Base-by-base conservation (phyloP, 2,888 invertebrate species). In the Lasioglossum lativentre region DNA sequence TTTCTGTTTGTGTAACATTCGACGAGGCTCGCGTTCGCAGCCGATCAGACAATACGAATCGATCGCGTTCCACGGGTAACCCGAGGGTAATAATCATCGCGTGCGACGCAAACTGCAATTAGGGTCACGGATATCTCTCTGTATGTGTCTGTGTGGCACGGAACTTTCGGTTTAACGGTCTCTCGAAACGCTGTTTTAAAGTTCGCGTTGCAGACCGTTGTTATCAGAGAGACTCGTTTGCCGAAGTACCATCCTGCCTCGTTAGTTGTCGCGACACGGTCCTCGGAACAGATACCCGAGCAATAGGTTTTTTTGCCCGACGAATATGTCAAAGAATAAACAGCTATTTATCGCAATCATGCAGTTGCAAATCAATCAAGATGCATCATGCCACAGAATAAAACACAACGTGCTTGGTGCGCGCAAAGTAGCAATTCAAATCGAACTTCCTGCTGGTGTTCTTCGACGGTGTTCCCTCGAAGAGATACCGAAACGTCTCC, bases 51-150 rank as follows among this genome's bases (percentile, higher is more conserved):
- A 56, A 56, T 77, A 40, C 34, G 47, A 75, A 84, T 85, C 85
- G 84, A 84, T 86, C 78, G 70, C 52, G 56, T 74, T 40, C n/a
- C 70, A 34, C 66, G 73, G 72, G 47, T 59, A 73, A 34, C 34
- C 42, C 40, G 72, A 75, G 68, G 63, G 27, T 68, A 59, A 59
- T 75, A 85, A 85, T 77, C 47, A 68, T 76, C 56, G 73, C 63
- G 75, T 34, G 59, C 40, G 68, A 56, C 34, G 66, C 78, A 66
- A 74, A 34, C 56, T 10, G 73, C 76, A 85, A 85, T 85, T 79
- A 85, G 63, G 72, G 79, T 83, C 84, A 73, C 68, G 73, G n/a
- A 71, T 71, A 45, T 34, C 74, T 30, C 3, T 59, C 4, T 30
- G 30, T 30, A 27, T 5, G 27, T 30, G 56, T n/a, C 23, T 5